Base-by-base conservation (phyloP, 1,140 invertebrate genomes). In the Aphis craccivora region DNA sequence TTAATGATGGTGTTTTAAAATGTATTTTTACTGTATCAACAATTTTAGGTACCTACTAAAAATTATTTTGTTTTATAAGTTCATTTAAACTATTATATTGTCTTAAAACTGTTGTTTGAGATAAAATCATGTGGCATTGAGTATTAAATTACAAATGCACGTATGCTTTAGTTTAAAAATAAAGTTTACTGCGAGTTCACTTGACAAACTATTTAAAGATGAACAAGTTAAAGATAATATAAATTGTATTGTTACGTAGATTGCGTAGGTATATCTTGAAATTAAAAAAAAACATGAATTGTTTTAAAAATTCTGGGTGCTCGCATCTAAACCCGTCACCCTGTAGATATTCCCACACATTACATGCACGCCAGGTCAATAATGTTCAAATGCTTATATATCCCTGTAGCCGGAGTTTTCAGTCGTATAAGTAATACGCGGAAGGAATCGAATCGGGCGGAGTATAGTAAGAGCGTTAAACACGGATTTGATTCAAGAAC, bases 401-500 rank as follows among this genome's bases (percentile, higher is more conserved):
- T n/a, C 30, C 14, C 5, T 18, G 30, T 3, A 18, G 30, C 60
- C 3, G 30, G 5, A 14, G n/a, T 76, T n/a, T 76, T n/a, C 60
- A n/a, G 60, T 14, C 14, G n/a, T n/a, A 67, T 18, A 0, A 51
- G 48, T 2, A 2, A 37, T 37, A 83, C 35, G 20, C 20, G 30
- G 30, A 45, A 86, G 14, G 43, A 87, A 87, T 35, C 1, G 25
- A 87, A 35, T 87, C 37, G 25, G 86, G 45, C 9, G 8, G 9
- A 1, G 23, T 30, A n/a, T 0, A 18, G 30, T 8, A 30, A 45
- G 40, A 53, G 4, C 51, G 37, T 60, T 90, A 76, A 91, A 76
- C 40, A 91, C 40, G 60, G 90, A 91, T 91, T 81, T 43, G 40
- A 81, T 76, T 76, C 60, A 22, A 81, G 53, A 76, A 91, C 60